These are phyloP conservation scores for Syrphus vitripennis DNA, from an alignment of 2,888 invertebrate species.

Conservation along the genomic window DNA sequence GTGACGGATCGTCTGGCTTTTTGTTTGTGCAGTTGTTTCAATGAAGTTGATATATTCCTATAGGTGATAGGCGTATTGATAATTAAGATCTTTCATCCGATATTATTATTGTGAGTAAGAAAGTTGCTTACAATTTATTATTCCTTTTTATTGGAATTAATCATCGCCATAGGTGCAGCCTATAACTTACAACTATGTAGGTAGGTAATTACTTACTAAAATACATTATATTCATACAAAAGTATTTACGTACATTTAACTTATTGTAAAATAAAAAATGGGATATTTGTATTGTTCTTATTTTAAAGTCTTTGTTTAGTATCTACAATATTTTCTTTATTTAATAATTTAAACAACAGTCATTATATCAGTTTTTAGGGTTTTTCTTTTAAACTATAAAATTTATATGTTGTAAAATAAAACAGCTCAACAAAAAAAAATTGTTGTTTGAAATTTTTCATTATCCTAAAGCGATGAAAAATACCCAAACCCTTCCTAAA, in stretches of 20 bases:
- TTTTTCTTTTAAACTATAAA: background rate
- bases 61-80: too few species aligned
- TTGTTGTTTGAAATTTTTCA: too few species aligned
- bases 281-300: background rate
- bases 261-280: too few species aligned
- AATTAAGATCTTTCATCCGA: background rate
- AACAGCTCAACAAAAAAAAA: too few species aligned
- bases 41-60: background rate
- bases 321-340: too few species aligned
- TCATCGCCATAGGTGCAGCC: conserved; percentile 23
- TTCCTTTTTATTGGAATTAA: background rate
- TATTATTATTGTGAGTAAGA: background rate
- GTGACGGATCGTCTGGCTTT: background rate
- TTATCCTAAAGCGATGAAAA: too few species aligned
- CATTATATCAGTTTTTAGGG: background rate
- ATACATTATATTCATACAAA: too few species aligned
- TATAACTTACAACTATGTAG: background rate
- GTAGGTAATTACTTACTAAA: background rate
- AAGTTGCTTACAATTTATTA: background rate
- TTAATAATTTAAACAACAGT: background rate
- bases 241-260: too few species aligned
- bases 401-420: too few species aligned
- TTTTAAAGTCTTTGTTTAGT: background rate
- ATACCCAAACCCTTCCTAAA: too few species aligned
- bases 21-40: background rate